Percentiles rank a stretch among this genome's conserved stretches.
phyloP scores from a whole-genome alignment of 2,797 vertebrate species.

The Malurus splendens region DNA sequence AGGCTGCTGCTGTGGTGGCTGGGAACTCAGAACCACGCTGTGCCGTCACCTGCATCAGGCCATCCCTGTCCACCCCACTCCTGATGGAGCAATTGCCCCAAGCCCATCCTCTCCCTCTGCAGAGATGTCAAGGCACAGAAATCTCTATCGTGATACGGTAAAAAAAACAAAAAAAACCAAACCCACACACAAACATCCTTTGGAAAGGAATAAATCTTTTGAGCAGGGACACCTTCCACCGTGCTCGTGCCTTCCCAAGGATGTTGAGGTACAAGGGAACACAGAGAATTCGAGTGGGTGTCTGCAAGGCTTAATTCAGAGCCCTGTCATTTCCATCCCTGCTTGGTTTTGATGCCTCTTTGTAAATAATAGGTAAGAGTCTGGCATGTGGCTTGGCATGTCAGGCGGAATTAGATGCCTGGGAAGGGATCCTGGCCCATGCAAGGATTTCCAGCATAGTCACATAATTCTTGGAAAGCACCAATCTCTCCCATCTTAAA shows the following conservation, averaged over 20 bases:
- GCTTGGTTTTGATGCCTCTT: background rate
- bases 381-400: accelerated
- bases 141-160: background rate
- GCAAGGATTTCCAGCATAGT: background rate
- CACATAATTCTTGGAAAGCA: background rate
- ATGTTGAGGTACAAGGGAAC: slow-evolving; percentile 25
- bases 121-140: background rate
- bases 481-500: background rate
- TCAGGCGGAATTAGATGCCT: background rate
- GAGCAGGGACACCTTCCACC: accelerated
- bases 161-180: background rate
- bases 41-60: background rate
- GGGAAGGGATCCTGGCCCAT: background rate
- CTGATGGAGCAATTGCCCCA: background rate
- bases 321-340: background rate
- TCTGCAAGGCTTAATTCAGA: background rate
- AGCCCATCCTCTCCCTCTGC: background rate
- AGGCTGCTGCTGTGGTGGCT: background rate
- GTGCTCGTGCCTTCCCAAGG: background rate
- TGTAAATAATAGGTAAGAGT: background rate
- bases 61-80: background rate
- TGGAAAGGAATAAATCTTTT: background rate
- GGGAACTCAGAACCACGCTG: background rate
- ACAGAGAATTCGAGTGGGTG: background rate
- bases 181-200: background rate